Conservation (phyloP, 2,888 invertebrate genomes). For the Thymelicus sylvestris region DNA sequence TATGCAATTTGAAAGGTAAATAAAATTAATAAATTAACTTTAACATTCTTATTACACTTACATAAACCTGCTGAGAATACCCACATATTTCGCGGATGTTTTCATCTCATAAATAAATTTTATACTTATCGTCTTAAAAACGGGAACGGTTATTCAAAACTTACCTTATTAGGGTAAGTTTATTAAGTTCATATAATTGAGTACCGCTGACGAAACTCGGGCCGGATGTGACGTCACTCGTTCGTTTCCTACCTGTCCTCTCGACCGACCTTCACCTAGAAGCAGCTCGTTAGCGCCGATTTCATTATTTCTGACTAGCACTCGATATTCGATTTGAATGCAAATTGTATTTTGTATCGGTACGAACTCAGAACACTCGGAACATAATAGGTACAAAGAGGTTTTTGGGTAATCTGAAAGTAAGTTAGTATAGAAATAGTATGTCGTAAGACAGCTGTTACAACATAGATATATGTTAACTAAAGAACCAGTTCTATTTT, state of each 20-base stretch:
- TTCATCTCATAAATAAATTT: neutral
- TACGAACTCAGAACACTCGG: neutral
- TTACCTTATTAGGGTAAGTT: neutral
- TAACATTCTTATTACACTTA: too few relatives aligned
- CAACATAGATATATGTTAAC: too few relatives aligned
- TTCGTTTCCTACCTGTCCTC: slow-evolving; percentile 65
- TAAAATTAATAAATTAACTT: too few relatives aligned
- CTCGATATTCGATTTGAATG: slow-evolving; percentile 12
- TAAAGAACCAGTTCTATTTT: too few relatives aligned
- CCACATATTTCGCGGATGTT: neutral
- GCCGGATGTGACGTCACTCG: slow-evolving; percentile 76
- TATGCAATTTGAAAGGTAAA: too few relatives aligned
- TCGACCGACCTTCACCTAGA: slow-evolving; percentile 73
- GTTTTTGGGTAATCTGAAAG: too few relatives aligned
- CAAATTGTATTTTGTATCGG: neutral
- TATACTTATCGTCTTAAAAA: neutral
- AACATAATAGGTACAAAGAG: too few relatives aligned
- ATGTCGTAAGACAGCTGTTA: too few relatives aligned
- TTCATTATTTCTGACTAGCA: slow-evolving; percentile 21
- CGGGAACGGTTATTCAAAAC: neutral
- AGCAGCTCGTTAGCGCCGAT: slow-evolving; percentile 53
- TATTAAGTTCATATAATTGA: slow-evolving; percentile 14
- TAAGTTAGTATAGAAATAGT: too few relatives aligned
- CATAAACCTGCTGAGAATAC: too few relatives aligned
- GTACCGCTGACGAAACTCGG: slow-evolving; percentile 42